phyloP scores from a whole-genome alignment of 1,140 invertebrate species.

The Drosophila sucinea region DNA sequence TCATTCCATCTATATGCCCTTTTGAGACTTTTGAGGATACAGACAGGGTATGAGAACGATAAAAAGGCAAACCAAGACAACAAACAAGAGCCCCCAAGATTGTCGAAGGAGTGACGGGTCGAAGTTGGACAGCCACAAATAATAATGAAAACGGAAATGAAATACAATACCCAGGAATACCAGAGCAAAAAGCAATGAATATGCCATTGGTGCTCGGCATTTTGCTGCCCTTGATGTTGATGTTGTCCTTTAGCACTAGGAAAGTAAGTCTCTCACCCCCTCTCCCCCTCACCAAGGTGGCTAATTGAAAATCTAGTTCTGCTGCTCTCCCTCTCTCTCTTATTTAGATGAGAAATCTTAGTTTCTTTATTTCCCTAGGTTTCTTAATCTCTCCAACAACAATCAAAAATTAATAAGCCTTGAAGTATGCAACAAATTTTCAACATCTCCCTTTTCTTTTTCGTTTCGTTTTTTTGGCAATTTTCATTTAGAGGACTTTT shows the following conservation, averaged over 20 bases:
- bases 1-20: too few species aligned
- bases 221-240: not conserved
- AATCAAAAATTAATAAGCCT: slow-evolving; percentile 70
- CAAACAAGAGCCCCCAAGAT: slow-evolving; percentile 22
- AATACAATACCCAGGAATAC: slow-evolving; percentile 75
- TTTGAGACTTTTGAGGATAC: too few species aligned
- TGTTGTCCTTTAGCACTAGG: not conserved
- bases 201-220: slow-evolving; percentile 2
- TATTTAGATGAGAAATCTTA: too few species aligned
- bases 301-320: slow-evolving; percentile 2
- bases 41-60: not conserved
- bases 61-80: slow-evolving; percentile 21
- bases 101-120: slow-evolving; percentile 37
- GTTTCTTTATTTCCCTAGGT: not conserved
- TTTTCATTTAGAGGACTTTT: slow-evolving; percentile 51
- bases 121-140: slow-evolving; percentile 71
- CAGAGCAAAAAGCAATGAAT: slow-evolving; percentile 48
- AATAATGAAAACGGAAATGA: slow-evolving; percentile 81
- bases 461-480: slow-evolving; percentile 14
- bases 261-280: not conserved
- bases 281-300: not conserved
- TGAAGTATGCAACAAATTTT: slow-evolving; percentile 55
- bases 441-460: slow-evolving; percentile 15
- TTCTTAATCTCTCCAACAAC: slow-evolving; percentile 25
- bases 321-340: not conserved